phyloP scores from a whole-genome alignment of 1,140 invertebrate species.

The Oncopodura yosiiana region DNA sequence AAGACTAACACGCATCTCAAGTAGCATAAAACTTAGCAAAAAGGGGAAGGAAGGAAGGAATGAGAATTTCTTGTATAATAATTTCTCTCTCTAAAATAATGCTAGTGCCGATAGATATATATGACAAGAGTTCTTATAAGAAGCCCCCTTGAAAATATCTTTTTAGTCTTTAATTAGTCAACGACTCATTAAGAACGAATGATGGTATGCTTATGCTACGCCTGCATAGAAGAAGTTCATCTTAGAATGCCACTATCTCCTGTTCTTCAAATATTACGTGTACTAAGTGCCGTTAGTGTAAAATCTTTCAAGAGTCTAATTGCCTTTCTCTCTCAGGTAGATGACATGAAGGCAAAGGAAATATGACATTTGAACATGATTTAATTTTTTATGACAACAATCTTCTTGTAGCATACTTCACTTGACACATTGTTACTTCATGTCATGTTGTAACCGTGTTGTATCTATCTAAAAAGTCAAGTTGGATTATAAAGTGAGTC shows the following conservation, averaged over 20 bases:
- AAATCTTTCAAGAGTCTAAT: too few relatives aligned
- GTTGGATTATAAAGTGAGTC: too few relatives aligned
- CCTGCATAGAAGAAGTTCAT: neutral
- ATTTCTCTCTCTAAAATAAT: too few relatives aligned
- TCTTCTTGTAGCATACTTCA: too few relatives aligned
- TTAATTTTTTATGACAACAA: slow-evolving; percentile 14
- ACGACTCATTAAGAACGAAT: slow-evolving; percentile 22
- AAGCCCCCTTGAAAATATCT: slow-evolving; percentile 8
- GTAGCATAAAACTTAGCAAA: too few relatives aligned
- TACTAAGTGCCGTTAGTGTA: neutral
- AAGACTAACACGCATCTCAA: too few relatives aligned
- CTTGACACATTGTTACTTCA: neutral
- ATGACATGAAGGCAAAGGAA: too few relatives aligned
- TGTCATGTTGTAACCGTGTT: too few relatives aligned
- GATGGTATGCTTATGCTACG: neutral
- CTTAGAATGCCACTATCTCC: neutral
- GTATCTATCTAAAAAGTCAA: too few relatives aligned
- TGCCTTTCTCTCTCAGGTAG: neutral
- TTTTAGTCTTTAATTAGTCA: slow-evolving; percentile 28
- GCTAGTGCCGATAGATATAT: too few relatives aligned
- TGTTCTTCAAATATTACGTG: neutral
- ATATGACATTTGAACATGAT: slow-evolving; percentile 21
- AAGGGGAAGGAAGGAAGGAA: neutral
- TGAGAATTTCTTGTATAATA: neutral
- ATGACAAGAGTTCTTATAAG: too few relatives aligned